These are phyloP conservation scores for cattle (Bos taurus) DNA, from an alignment of 2,113 vertebrate genomes.

Conservation along the genomic window DNA sequence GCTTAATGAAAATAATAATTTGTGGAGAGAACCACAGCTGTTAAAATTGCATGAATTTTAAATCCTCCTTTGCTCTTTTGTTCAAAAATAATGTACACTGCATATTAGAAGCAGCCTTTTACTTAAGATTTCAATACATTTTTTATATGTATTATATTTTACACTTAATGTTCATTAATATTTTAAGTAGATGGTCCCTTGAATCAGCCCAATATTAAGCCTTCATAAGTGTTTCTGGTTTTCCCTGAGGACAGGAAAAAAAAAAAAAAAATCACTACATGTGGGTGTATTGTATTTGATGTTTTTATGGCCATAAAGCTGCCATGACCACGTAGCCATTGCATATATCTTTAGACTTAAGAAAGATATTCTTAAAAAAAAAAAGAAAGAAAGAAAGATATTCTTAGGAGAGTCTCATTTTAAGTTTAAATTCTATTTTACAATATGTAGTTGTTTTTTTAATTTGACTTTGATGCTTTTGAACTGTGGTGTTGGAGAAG, in stretches of 20 bases:
- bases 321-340: background rate
- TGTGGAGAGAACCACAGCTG: background rate
- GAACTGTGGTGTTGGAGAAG: no score
- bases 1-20: background rate
- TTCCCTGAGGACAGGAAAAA: background rate
- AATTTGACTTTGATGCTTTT: background rate
- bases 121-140: background rate
- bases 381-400: background rate
- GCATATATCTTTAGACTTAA: background rate
- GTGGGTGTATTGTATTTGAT: background rate
- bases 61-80: background rate
- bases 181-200: background rate
- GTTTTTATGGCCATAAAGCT: background rate
- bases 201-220: background rate
- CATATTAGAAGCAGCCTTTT: background rate
- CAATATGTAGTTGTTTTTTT: background rate
- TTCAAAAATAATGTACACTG: background rate
- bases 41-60: constrained; percentile 9
- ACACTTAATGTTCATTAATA: background rate
- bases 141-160: background rate
- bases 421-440: constrained; percentile 12
- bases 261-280: background rate
- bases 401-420: background rate
- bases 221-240: background rate
- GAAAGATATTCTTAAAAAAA: background rate